A percentile compares a stretch with the other conserved stretches of the same genome.
Evolutionary conservation across 1,140 invertebrate genomes (phyloP).

Genomic region (Orius insidiosus): DNA sequence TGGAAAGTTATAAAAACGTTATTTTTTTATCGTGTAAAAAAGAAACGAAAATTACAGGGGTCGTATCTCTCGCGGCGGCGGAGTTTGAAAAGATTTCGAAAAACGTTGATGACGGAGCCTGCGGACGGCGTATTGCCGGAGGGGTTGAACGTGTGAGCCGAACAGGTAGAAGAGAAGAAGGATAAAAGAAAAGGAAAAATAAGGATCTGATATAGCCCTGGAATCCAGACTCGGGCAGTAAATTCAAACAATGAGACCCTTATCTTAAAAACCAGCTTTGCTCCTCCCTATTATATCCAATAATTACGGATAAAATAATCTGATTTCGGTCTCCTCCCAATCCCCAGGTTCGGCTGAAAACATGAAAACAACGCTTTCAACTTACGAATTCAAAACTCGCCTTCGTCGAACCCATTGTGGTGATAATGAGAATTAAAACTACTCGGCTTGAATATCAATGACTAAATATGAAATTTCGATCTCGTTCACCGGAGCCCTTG

Average conservation of each 20-base stretch:
- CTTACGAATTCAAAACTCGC: neutral
- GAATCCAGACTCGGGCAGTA: conserved; percentile 3
- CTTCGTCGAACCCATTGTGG: neutral
- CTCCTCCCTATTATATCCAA: conserved; percentile 1
- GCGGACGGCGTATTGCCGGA: neutral
- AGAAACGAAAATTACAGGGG: too few relatives aligned
- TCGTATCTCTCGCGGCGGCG: too few relatives aligned
- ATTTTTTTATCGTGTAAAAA: too few relatives aligned
- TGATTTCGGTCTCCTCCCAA: neutral
- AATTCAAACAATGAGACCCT: conserved; percentile 5
- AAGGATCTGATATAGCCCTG: neutral
- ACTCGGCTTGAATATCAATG: neutral
- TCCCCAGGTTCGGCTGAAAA: neutral
- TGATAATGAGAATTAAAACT: neutral
- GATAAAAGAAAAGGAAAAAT: neutral
- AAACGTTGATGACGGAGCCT: neutral
- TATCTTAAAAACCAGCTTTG: neutral
- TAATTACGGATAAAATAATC: conserved; percentile 2
- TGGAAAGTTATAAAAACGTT: too few relatives aligned
- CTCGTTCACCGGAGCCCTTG: too few relatives aligned
- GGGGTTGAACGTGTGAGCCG: neutral
- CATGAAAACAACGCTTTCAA: neutral
- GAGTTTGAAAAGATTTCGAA: too few relatives aligned
- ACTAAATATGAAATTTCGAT: neutral
- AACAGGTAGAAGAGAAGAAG: neutral